Percentiles rank a stretch among this genome's conserved stretches.
Conservation (phyloP, 2,888 invertebrate species). For the Amblyjoppa fuscipennis region DNA sequence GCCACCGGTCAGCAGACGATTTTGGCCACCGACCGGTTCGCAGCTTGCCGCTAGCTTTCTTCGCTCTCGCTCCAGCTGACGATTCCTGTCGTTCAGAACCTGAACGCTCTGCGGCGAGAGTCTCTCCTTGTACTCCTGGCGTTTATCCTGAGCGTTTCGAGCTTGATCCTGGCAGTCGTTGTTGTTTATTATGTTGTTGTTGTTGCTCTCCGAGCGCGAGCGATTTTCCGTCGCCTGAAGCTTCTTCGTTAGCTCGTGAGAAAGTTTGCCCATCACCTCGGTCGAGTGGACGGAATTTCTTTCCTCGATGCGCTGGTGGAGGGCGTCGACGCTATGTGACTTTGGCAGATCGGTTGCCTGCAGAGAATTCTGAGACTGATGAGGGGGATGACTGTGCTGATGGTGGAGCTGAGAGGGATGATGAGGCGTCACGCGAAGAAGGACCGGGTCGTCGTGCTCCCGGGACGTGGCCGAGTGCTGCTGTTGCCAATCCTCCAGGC, state of each 20-base stretch:
- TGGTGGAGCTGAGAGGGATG: constrained; percentile 73
- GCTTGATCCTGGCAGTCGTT: constrained; percentile 73
- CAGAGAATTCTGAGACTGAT: constrained; percentile 56
- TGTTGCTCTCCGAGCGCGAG: constrained; percentile 77
- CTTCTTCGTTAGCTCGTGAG: constrained; percentile 85
- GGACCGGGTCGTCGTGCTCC: constrained; percentile 81
- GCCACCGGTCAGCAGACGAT: constrained; percentile 18
- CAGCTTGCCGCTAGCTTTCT: constrained; percentile 81
- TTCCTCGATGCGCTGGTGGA: constrained; percentile 80
- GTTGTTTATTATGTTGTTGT: constrained; percentile 74
- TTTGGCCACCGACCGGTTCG: constrained; percentile 76
- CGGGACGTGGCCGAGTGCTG: constrained; percentile 68
- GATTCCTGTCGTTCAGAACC: constrained; percentile 81
- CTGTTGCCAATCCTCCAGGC: constrained; percentile 81
- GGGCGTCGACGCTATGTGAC: constrained; percentile 81
- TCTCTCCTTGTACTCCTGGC: constrained; percentile 74
- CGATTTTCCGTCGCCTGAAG: constrained; percentile 81
- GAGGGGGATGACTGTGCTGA: constrained; percentile 62
- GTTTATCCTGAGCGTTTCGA: constrained; percentile 71
- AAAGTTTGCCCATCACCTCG: constrained; percentile 86
- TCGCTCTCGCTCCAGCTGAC: constrained; percentile 80
- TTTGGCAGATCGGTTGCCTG: constrained; percentile 76
- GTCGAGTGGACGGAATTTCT: constrained; percentile 79
- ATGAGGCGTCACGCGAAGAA: constrained; percentile 81
- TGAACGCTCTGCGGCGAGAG: constrained; percentile 81